A percentile compares a stretch with the other conserved stretches of the same genome.
Evolutionary conservation across 2,113 vertebrate genomes (phyloP).

Genomic region (Hemiscyllium ocellatum): DNA sequence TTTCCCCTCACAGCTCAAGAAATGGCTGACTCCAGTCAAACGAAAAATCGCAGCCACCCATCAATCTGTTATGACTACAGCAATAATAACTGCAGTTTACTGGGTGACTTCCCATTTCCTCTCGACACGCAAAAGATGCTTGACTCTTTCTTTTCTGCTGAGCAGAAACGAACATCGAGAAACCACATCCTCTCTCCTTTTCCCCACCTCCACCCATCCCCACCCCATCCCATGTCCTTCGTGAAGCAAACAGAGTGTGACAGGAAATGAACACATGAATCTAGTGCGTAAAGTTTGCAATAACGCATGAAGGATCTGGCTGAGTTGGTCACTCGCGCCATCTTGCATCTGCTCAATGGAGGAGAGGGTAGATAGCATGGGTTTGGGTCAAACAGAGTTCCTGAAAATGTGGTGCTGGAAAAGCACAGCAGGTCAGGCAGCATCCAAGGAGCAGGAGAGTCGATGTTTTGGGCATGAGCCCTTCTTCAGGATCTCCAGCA

Average conservation of each 20-base stretch:
- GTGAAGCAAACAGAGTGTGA: not conserved
- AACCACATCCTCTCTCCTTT: not conserved
- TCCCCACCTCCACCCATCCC: not conserved
- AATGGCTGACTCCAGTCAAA: not conserved
- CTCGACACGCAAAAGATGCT: not conserved
- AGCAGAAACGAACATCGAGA: not conserved
- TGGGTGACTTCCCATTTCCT: not conserved
- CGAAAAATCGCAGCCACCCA: not conserved
- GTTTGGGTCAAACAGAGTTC: not conserved
- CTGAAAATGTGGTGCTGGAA: too few relatives aligned
- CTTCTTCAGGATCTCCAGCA: too few relatives aligned
- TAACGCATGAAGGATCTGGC: not conserved
- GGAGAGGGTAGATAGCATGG: not conserved
- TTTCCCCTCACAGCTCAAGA: not conserved
- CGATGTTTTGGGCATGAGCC: too few relatives aligned
- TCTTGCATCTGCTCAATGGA: not conserved
- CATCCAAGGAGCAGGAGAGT: too few relatives aligned
- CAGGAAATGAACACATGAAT: not conserved
- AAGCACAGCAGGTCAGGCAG: too few relatives aligned
- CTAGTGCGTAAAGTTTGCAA: not conserved
- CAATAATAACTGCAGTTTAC: not conserved
- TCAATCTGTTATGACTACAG: not conserved
- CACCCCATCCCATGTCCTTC: not conserved
- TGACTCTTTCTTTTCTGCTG: not conserved
- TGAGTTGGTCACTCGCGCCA: not conserved